These are phyloP conservation scores for Drosophila borborema DNA, from an alignment of 2,888 invertebrate species.

Conservation along the genomic window DNA sequence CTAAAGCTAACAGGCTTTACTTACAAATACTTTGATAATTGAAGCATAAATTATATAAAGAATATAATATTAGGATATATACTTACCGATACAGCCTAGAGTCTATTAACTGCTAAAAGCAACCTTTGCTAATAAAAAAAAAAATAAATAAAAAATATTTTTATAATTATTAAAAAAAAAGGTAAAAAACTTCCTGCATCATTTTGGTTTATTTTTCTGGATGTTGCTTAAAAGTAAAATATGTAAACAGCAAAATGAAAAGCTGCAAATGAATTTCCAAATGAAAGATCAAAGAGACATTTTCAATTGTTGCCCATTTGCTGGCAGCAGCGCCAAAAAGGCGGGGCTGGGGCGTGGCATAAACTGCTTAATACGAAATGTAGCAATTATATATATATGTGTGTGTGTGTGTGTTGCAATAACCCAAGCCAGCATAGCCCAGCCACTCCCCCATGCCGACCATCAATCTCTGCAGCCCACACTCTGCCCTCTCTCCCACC, in stretches of 20 bases:
- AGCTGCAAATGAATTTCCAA: conserved; percentile 75
- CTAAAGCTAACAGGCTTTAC: no score
- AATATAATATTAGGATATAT: background rate
- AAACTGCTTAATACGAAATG: conserved; percentile 77
- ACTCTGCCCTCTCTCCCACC: background rate
- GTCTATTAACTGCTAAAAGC: background rate
- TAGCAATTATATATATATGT: conserved; percentile 66
- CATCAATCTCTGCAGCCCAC: background rate
- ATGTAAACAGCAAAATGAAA: conserved; percentile 16
- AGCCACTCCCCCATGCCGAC: background rate
- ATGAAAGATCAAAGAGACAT: conserved; percentile 75
- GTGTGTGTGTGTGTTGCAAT: background rate
- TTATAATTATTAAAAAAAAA: background rate
- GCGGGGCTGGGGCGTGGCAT: conserved; percentile 18
- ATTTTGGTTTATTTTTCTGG: background rate
- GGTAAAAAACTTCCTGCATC: background rate
- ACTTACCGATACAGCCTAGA: background rate
- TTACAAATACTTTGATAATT: no score
- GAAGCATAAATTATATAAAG: no score
- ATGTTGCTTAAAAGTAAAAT: background rate
- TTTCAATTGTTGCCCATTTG: conserved; percentile 80
- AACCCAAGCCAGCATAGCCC: conserved; percentile 12
- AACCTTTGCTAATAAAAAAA: background rate
- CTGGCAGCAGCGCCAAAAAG: conserved; percentile 64
- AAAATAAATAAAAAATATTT: background rate